Evolutionary conservation across 23 tunicate genomes (phyloP).

Genomic region (Halocynthia aurantium): DNA sequence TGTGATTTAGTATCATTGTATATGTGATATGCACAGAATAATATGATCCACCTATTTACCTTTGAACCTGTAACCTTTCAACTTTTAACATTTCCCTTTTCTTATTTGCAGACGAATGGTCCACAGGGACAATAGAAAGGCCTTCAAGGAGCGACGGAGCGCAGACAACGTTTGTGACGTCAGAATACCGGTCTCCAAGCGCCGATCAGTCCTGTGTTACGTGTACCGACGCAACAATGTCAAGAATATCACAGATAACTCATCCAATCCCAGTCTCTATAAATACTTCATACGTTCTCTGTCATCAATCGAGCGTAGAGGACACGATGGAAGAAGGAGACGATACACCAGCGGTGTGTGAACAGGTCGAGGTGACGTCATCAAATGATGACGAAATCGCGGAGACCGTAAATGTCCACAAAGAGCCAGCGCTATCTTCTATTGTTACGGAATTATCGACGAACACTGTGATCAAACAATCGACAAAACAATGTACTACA

Average conservation of each 20-base stretch:
- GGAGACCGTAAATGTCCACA: constrained; percentile 16
- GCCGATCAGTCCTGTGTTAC: constrained; percentile 74
- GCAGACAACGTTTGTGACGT: constrained; percentile 12
- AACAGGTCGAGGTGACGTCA: constrained; percentile 27
- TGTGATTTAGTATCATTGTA: too few species aligned
- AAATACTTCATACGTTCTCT: constrained; percentile 64
- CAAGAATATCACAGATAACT: constrained; percentile 75
- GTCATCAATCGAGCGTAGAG: constrained; percentile 23
- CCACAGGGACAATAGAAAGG: constrained; percentile 16
- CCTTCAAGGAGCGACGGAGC: constrained; percentile 24
- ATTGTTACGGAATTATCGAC: background rate
- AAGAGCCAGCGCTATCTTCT: constrained; percentile 1
- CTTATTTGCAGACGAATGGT: constrained; percentile 24
- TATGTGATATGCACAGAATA: too few species aligned
- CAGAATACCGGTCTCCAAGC: constrained; percentile 33
- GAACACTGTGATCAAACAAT: background rate
- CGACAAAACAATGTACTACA: background rate
- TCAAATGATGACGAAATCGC: constrained; percentile 7
- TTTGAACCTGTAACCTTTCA: constrained; percentile 1
- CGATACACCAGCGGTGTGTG: constrained; percentile 21
- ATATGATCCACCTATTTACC: background rate
- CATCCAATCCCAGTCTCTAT: constrained; percentile 71
- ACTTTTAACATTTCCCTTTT: constrained; percentile 4
- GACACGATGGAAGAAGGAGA: constrained; percentile 4
- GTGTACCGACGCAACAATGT: constrained; percentile 61